Percentiles rank a stretch among this genome's conserved stretches.
Evolutionary conservation across 2,888 invertebrate species (phyloP).

Genomic region (Tortricodes alternella): DNA sequence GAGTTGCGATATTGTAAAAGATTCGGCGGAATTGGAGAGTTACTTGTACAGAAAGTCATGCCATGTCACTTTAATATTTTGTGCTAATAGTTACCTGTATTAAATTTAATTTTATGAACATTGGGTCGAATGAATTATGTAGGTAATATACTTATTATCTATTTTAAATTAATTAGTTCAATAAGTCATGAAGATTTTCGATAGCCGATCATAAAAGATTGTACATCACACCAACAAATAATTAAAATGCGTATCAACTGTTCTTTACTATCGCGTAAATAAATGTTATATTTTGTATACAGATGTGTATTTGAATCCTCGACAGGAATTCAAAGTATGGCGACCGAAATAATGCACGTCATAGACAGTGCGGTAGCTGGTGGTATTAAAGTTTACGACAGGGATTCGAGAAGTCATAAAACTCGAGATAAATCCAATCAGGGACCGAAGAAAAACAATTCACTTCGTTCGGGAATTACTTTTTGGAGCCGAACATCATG

Average conservation of each 20-base stretch:
- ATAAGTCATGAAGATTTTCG: no score
- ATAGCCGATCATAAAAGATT: no score
- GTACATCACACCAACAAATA: no score
- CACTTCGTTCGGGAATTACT: constrained; percentile 66
- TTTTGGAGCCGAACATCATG: constrained; percentile 34
- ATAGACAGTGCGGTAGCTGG: constrained; percentile 61
- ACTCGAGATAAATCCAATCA: constrained; percentile 79
- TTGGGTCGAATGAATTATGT: no score
- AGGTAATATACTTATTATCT: no score
- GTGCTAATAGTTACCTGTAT: no score
- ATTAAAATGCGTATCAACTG: no score
- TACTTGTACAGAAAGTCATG: no score
- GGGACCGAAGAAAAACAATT: constrained; percentile 76
- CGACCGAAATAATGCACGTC: constrained; percentile 41
- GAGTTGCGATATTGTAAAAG: constrained; percentile 12
- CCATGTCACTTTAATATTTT: no score
- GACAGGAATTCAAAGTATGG: constrained; percentile 39
- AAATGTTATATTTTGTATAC: background rate
- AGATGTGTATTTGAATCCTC: constrained; percentile 17
- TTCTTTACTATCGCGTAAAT: background rate
- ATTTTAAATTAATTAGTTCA: no score
- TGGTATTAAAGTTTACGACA: constrained; percentile 77
- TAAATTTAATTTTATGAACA: no score
- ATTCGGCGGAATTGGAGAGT: no score
- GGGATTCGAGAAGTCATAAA: constrained; percentile 78